Percentiles rank a stretch among this genome's conserved stretches.
Conservation (phyloP, 2,113 vertebrate species). For the Xenopus laevis region DNA sequence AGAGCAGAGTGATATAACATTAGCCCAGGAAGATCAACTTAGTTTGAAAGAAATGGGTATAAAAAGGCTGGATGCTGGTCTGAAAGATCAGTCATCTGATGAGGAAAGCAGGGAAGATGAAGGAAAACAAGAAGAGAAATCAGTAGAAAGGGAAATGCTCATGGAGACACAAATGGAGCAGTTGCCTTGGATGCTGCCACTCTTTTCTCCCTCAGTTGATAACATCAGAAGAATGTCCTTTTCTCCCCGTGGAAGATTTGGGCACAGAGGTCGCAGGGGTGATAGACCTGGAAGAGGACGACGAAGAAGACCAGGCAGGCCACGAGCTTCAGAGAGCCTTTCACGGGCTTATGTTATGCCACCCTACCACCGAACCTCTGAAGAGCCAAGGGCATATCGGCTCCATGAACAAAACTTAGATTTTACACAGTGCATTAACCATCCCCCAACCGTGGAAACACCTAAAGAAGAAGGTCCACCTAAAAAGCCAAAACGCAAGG, state of each 20-base stretch:
- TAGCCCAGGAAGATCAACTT: neutral
- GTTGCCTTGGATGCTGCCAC: constrained; percentile 37
- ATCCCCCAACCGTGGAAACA: constrained; percentile 42
- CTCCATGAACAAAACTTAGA: constrained; percentile 15
- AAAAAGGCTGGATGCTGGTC: neutral
- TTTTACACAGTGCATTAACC: constrained; percentile 27
- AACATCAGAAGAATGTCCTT: constrained; percentile 47
- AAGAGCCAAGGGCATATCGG: constrained; percentile 49
- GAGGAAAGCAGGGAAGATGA: neutral
- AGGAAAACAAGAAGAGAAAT: constrained; percentile 8
- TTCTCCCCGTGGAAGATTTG: constrained; percentile 52
- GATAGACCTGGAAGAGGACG: constrained; percentile 91
- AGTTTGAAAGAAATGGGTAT: constrained; percentile 1
- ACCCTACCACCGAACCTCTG: constrained; percentile 48
- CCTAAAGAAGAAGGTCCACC: constrained; percentile 48
- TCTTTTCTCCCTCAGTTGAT: constrained; percentile 54
- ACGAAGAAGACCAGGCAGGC: constrained; percentile 72
- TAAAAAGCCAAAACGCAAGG: constrained; percentile 69
- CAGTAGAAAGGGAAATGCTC: neutral
- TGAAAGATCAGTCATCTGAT: constrained; percentile 22
- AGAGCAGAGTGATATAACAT: neutral
- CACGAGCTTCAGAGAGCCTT: constrained; percentile 52
- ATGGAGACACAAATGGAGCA: constrained; percentile 24
- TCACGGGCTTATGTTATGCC: constrained; percentile 22
- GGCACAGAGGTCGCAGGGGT: constrained; percentile 77